phyloP scores from a whole-genome alignment of 2,888 invertebrate species.

The Habroteleia sp. region DNA sequence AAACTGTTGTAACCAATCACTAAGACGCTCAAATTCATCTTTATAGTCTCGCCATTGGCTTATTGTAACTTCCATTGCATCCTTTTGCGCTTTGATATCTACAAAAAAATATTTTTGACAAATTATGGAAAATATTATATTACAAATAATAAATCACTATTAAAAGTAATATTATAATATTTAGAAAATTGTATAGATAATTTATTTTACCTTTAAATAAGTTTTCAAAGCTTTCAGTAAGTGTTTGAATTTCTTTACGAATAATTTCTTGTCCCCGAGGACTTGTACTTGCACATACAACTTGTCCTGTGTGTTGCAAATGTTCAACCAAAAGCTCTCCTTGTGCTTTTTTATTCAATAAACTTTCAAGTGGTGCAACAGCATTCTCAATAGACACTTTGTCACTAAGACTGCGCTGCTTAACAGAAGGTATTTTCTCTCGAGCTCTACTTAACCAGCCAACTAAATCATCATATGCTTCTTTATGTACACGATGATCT shows the following conservation, averaged over 20 bases:
- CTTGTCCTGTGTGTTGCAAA: constrained; percentile 92
- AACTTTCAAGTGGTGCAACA: constrained; percentile 91
- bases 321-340: constrained; percentile 94
- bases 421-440: constrained; percentile 93
- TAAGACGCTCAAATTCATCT: constrained; percentile 94
- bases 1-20: constrained; percentile 96
- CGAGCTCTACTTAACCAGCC: constrained; percentile 93
- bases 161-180: no score
- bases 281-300: constrained; percentile 91
- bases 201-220: constrained; percentile 85
- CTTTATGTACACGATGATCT: constrained; percentile 94
- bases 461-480: constrained; percentile 93
- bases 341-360: constrained; percentile 94
- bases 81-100: constrained; percentile 92
- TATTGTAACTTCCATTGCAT: constrained; percentile 90
- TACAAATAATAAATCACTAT: no score
- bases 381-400: constrained; percentile 94
- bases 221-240: constrained; percentile 91
- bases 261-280: constrained; percentile 90
- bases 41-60: constrained; percentile 94
- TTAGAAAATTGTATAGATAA: no score
- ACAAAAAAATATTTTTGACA: no score
- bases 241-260: constrained; percentile 91
- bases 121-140: background rate
- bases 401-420: constrained; percentile 91